These are phyloP conservation scores for Gymnorhina tibicen DNA, from an alignment of 2,113 vertebrate species.

Conservation along the genomic window DNA sequence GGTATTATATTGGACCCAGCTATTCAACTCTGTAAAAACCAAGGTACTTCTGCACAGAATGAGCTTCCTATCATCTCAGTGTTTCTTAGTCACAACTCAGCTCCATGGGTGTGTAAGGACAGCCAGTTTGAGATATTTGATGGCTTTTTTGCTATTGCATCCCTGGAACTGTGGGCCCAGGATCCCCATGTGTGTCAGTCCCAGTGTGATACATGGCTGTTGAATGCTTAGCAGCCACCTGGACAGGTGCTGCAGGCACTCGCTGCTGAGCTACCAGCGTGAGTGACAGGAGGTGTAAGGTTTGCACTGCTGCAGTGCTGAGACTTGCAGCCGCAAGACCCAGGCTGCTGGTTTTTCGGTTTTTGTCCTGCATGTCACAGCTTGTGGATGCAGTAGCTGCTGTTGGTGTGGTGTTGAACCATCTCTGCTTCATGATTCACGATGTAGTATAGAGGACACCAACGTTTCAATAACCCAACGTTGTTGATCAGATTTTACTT, in stretches of 20 bases:
- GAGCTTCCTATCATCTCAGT: not conserved
- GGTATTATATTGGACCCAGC: not conserved
- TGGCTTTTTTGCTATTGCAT: not conserved
- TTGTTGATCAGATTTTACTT: not conserved
- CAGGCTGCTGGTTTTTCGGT: rapidly evolving
- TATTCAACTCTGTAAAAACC: not conserved
- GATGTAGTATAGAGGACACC: rapidly evolving
- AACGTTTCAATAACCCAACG: not conserved
- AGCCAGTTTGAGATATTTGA: rapidly evolving
- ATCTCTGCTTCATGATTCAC: not conserved
- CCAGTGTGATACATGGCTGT: rapidly evolving
- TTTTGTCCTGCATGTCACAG: not conserved
- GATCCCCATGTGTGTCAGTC: rapidly evolving
- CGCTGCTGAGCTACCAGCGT: rapidly evolving
- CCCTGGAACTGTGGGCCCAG: not conserved
- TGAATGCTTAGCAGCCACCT: rapidly evolving
- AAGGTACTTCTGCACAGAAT: not conserved
- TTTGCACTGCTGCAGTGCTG: not conserved
- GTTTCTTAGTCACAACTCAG: not conserved
- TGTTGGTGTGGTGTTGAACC: not conserved
- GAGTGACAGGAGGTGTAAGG: rapidly evolving
- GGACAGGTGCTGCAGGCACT: not conserved
- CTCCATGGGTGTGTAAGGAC: not conserved
- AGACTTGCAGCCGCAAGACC: not conserved
- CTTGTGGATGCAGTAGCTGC: not conserved